Evolutionary conservation across 2,797 vertebrate genomes (phyloP), one percentile per base, ranked within the genome.

Genomic region (Chrysocyon brachyurus): DNA sequence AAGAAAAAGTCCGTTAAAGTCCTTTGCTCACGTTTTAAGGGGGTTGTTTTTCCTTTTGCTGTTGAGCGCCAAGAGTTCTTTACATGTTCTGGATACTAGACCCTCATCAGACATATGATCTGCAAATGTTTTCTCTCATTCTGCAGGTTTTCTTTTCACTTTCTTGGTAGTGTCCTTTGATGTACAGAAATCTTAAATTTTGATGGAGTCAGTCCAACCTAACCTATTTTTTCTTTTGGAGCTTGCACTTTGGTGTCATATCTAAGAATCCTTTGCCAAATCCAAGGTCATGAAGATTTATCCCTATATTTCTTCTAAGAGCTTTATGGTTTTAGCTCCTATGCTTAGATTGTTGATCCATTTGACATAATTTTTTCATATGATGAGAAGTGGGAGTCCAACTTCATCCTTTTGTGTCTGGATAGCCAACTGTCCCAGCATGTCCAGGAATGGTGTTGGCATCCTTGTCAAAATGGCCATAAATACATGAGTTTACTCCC

Each of bases 211-310:
- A 81, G 33, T 79, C 7, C 24, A 84, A 1, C 46, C 83, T 93
- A 40, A 52, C 56, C 56, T 54, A 24, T 59, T 84, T 93, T 91
- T 22, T 89, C 31, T 63, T 89, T 87, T 64, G 33, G 33, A 56
- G 54, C 19, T 83, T 93, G 12, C 52, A 26, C 6, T 91, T 96
- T 12, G 46, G 9, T 89, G 26, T 81, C 64, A 24, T 57, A 78
- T 54, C n/a, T 90, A 94, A 87, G 68, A 95, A 89, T 86, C 12
- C 6, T 81, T 10, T 85, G 49, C 17, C n/a, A 87, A 96, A 73
- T 49, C 21, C 24, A 64, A 72, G 46, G 16, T 93, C 57, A 63
- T 57, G 22, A 85, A 91, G 28, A 64, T 56, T 33, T 81, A 17
- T 4, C 28, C 9, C 57, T 77, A 9, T 68, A 24, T 85, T 96